phyloP scores from a whole-genome alignment of 2,797 vertebrate genomes.

The Epinephelus awoara region DNA sequence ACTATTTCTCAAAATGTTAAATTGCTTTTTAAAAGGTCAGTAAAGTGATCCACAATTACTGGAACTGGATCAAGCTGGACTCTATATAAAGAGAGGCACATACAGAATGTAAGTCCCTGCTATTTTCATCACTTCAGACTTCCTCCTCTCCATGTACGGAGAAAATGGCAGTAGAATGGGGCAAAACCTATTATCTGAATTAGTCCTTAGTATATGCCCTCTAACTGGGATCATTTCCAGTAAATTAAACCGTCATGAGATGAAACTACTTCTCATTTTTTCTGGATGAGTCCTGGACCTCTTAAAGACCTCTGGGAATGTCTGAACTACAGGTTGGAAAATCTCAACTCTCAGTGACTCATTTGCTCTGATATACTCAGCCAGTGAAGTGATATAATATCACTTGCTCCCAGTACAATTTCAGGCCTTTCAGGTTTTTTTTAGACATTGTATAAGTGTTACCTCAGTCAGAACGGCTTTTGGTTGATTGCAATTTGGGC shows the following conservation, averaged over 20 bases:
- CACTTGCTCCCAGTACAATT: no score
- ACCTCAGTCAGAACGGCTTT: no score
- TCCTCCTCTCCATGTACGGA: constrained; percentile 32
- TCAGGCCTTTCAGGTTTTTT: no score
- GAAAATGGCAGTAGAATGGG: constrained; percentile 21
- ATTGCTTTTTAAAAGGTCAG: no score
- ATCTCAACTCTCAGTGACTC: background rate
- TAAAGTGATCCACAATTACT: no score
- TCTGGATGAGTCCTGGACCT: background rate
- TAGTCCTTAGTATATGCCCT: constrained; percentile 29
- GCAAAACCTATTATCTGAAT: constrained; percentile 37
- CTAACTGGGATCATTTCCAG: constrained; percentile 26
- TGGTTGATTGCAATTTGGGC: no score
- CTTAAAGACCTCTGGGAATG: constrained; percentile 8
- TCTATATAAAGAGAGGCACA: no score
- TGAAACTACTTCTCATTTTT: constrained; percentile 32
- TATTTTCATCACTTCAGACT: background rate
- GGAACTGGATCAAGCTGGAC: no score
- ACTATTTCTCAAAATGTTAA: no score
- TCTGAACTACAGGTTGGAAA: background rate
- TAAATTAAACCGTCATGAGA: constrained; percentile 22
- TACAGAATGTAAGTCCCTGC: no score
- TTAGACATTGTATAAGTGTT: no score
- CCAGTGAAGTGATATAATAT: background rate
- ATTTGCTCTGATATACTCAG: background rate